phyloP scores from a whole-genome alignment of 2,888 invertebrate genomes.

The Drosophila quinaria region DNA sequence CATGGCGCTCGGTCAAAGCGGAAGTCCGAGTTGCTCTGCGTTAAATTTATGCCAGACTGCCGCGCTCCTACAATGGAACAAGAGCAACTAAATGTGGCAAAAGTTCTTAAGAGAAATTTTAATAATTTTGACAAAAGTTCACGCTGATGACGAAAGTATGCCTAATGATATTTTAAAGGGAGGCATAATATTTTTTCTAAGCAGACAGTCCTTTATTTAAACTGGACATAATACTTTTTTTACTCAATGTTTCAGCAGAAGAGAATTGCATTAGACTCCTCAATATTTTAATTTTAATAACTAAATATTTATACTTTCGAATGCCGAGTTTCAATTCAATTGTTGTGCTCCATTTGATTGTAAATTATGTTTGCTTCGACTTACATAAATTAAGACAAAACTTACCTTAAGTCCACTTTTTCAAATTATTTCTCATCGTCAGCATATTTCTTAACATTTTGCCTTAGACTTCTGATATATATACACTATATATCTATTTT shows the following conservation, averaged over 20 bases:
- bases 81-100: not conserved
- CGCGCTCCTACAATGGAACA: conserved; percentile 54
- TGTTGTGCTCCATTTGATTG: not conserved
- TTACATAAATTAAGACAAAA: not conserved
- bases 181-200: not conserved
- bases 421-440: too few relatives aligned
- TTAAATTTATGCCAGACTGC: conserved; percentile 73
- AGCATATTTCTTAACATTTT: not conserved
- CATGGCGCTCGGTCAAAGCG: conserved; percentile 74
- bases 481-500: not conserved
- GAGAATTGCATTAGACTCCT: not conserved
- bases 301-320: too few relatives aligned
- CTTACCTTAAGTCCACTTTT: not conserved
- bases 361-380: not conserved
- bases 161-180: not conserved
- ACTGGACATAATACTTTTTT: not conserved
- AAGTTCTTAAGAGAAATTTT: not conserved
- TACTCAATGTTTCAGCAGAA: not conserved
- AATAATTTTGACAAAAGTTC: not conserved
- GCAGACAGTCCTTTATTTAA: not conserved
- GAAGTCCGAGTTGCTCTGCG: conserved; percentile 73
- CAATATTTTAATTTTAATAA: not conserved
- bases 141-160: not conserved
- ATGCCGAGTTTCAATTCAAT: not conserved
- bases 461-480: not conserved